Percentiles rank a stretch among this genome's conserved stretches.
These are phyloP conservation scores for Hydrophis major DNA, from an alignment of 2,797 vertebrate genomes.

Conservation along the genomic window DNA sequence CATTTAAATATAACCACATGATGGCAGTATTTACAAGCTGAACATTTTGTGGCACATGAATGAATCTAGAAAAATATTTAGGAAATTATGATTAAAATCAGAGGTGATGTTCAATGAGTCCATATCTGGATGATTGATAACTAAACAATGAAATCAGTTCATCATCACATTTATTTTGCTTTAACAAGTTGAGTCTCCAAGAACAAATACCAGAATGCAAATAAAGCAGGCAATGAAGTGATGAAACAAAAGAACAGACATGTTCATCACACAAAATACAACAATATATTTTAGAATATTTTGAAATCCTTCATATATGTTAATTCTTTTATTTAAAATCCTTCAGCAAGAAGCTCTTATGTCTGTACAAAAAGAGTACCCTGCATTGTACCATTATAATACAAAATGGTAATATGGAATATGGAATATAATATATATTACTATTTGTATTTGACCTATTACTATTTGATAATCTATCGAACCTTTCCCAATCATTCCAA, in stretches of 20 bases:
- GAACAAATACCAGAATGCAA: not conserved
- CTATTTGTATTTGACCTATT: not conserved
- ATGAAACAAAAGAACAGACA: not conserved
- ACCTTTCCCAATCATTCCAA: not conserved
- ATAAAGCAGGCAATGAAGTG: not conserved
- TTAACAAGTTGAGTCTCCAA: not conserved
- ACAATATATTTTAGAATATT: not conserved
- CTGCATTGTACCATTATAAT: not conserved
- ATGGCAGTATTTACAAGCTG: not conserved
- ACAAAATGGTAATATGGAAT: not conserved
- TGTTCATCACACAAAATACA: not conserved
- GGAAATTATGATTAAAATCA: not conserved
- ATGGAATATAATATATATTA: not conserved
- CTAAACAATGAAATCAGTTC: not conserved
- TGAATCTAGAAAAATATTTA: not conserved
- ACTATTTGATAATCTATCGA: not conserved
- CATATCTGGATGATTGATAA: not conserved
- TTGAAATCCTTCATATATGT: not conserved
- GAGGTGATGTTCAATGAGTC: not conserved
- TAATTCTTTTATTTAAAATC: not conserved
- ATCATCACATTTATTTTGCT: not conserved
- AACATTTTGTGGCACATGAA: not conserved
- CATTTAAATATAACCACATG: constrained; percentile 1
- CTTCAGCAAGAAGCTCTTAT: not conserved
- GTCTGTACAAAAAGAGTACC: not conserved